Conservation (phyloP, 2,113 vertebrate species). For the Toxostoma redivivum region DNA sequence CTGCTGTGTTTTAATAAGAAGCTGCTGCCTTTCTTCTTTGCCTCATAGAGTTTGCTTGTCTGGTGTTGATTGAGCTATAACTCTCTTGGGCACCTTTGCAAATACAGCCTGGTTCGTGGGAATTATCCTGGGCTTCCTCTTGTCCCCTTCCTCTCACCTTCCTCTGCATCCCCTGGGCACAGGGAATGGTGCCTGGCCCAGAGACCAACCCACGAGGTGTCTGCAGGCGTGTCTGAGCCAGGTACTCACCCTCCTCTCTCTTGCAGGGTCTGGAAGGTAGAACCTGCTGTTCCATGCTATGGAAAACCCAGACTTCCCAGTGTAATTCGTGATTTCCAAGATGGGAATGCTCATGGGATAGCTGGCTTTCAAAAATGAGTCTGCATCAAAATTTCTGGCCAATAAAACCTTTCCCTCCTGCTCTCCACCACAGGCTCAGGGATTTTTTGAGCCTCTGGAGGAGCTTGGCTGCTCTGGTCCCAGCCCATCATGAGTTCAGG, state of each 20-base stretch:
- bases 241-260: rapidly evolving
- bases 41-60: not conserved
- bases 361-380: not conserved
- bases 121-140: not conserved
- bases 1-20: constrained; percentile 26
- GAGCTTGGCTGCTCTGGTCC: not conserved
- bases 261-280: not conserved
- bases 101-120: not conserved
- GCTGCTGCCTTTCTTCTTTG: constrained; percentile 32
- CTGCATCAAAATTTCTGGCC: not conserved
- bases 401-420: not conserved
- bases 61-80: not conserved
- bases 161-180: not conserved
- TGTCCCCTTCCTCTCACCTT: not conserved
- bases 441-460: not conserved
- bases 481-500: not conserved
- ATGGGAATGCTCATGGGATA: not conserved
- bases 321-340: rapidly evolving
- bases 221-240: not conserved
- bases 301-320: not conserved
- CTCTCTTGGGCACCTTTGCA: constrained; percentile 27
- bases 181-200: not conserved
- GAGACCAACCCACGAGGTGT: not conserved
- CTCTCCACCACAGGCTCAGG: not conserved
- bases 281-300: not conserved